Evolutionary conservation across 2,888 invertebrate species (phyloP), one percentile per base, ranked within the genome.

Genomic region (Philereme transversata): DNA sequence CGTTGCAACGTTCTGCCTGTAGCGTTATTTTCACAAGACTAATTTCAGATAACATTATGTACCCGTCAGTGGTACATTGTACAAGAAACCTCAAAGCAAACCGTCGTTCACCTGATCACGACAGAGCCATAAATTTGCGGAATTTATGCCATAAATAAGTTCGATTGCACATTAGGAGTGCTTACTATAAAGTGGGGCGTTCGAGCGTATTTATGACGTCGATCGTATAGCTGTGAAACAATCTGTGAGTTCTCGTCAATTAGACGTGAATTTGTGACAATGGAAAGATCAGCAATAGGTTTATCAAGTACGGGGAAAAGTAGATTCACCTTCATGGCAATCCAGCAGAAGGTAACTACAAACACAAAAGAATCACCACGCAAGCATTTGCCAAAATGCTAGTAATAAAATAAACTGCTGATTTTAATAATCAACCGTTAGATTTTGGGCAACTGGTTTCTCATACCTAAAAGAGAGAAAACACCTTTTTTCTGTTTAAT

Each of bases 131-230:
- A 78, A 76, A 77, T 78, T 67, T 64, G 49, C 68, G 61, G 69
- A 69, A 74, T 72, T 69, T 67, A 57, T 70, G 64, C 69, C 69
- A 75, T 79, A 76, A 78, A 79, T 73, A 74, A 71, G 68, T 75
- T 77, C 71, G 75, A 78, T 78, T 73, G 75, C 74, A 73, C 72
- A 76, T 79, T 77, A 75, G 66, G 69, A 54, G 70, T 63, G 69
- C 70, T 74, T 71, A 74, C 71, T 76, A 73, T 75, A 76, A 74
- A 78, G 63, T 76, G 68, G 73, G 72, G 71, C 71, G 72, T 75
- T 73, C 67, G 70, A 72, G 22, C 22, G 22, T 76, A 74, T 79
- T 79, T 79, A 78, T 78, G 76, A 73, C 43, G 54, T 46, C 38
- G 47, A 50, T 46, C 38, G 47, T 48, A 45, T 8, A n/a, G 3